Evolutionary conservation across 2,113 vertebrate genomes (phyloP), one percentile per base, ranked within the genome.

Genomic region (Sciurus niger): DNA sequence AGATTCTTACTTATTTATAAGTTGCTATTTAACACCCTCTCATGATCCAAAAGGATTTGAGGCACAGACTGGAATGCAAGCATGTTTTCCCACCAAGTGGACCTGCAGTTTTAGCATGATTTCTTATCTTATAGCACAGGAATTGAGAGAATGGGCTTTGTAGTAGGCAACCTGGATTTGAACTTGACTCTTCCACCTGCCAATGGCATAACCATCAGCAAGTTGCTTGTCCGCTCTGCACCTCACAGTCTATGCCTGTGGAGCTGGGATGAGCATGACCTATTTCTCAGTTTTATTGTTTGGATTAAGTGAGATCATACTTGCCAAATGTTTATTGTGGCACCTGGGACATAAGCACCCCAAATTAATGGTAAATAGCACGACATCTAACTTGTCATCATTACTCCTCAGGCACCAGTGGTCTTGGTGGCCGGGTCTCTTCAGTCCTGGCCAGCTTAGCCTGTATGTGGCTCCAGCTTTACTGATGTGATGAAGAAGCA

Each of bases 1-100:
- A 90, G 55, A 84, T 84, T 6, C 10, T 74, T 73, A 40, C 53
- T 89, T 95, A 94, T 95, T 95, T 83, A 73, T 94, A 91, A 86
- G 68, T 93, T 77, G 51, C 72, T 88, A 90, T 90, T 92, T 94
- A 91, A 97, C 92, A 55, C n/a, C 22, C 82, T 97, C 43, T 9
- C 67, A 6, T 46, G 82, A 72, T 77, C 68, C 72, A 84, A 80
- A 92, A 95, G 46, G 55, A 83, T 92, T 93, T 80, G 83, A 94
- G 63, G 51, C 48, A 55, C 48, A 11, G 40, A 34, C 37, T 67
- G 46, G 80, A 60, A 55, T 96, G 55, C 68, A 63, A 76, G 86
- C 20, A 17, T 46, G 37, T 70, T 85, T 95, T 84, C 65, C 65
- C 25, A 89, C 51, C 22, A 51, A 86, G 46, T 24, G 43, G 53